Evolutionary conservation across 2,113 vertebrate species (phyloP), one percentile per base, ranked within the genome.

Genomic region (Salvator merianae): DNA sequence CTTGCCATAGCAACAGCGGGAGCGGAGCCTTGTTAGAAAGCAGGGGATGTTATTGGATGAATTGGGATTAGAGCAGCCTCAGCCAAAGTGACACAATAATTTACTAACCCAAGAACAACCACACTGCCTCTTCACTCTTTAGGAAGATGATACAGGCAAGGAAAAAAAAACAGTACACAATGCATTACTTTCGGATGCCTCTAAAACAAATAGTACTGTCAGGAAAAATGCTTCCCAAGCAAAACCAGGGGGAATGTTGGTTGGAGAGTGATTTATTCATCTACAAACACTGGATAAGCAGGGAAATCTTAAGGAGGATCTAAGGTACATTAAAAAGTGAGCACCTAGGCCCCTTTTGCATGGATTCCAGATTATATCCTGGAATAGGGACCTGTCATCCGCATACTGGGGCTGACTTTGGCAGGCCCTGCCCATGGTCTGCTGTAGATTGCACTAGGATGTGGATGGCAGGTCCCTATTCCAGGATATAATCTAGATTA

Each of bases 1-100:
- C 93, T 91, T 85, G 83, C 95, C 94, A 92, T 94, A 86, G 96
- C 92, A 95, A 97, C 95, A 92, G 88, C 14, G 89, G 90, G 86
- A 93, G 79, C 90, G 87, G 88, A 89, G 93, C 91, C 79, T 69
- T 87, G n/a, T n/a, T 73, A 5, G 24, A 62, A 84, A 83, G 77
- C 47, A 22, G 85, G 93, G 93, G 88, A 82, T 86, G 7, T 86
- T 91, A 91, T 93, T 85, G 86, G 12, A 91, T 75, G 81, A 70
- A 38, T 77, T 13, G 36, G 86, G 90, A 93, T 93, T 91, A 90
- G 53, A 47, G 0, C 55, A 1, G 88, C 88, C 85, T 81, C 14
- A 32, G 88, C 55, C 73, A 90, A 91, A 78, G 82, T 79, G 84
- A 66, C 91, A 89, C 71, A 77, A 86, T 90, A 89, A 91, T 91